Evolutionary conservation across 2,888 invertebrate genomes (phyloP), one percentile per base, ranked within the genome.

Genomic region (Eustalomyia histrio): DNA sequence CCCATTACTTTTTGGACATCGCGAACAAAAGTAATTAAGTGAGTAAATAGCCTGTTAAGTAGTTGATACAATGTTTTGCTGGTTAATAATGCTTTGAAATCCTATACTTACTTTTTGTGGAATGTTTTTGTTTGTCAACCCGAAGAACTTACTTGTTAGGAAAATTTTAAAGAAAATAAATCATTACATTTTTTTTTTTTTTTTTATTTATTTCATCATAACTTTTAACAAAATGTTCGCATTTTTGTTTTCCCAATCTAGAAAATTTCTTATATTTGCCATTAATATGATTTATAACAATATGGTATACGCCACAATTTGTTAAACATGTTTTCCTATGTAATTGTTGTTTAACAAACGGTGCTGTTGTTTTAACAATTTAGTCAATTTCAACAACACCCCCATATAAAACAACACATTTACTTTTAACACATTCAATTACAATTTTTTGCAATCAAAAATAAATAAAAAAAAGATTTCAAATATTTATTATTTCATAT

Each of bases 241-340:
- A 29, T 39, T 39, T 39, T 39, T 39, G 14, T 39, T 39, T 47
- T 47, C 43, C n/a, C 5, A 5, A 47, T 47, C n/a, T 14, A n/a
- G n/a, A 47, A 6, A 47, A 47, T 47, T 47, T n/a, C 43, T 47
- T n/a, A 47, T n/a, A 47, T 47, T 47, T 14, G 43, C 43, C 43
- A 47, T 2, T 47, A 5, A 47, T 14, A n/a, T n/a, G n/a, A n/a
- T 47, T 6, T 47, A n/a, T n/a, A 47, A 47, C 2, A 47, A n/a
- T 14, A n/a, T 47, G n/a, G 2, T n/a, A n/a, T 47, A n/a, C 43
- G 61, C 65, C 60, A 78, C 53, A 61, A 78, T 78, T 78, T 67
- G 78, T 73, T 35, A 71, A 78, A 67, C 61, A 57, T 43, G 55
- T 52, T 47, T 78, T 78, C 43, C 29, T 53, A 47, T 53, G 72